Conservation (phyloP, 2,113 vertebrate species). For the Coreoperca whiteheadi region DNA sequence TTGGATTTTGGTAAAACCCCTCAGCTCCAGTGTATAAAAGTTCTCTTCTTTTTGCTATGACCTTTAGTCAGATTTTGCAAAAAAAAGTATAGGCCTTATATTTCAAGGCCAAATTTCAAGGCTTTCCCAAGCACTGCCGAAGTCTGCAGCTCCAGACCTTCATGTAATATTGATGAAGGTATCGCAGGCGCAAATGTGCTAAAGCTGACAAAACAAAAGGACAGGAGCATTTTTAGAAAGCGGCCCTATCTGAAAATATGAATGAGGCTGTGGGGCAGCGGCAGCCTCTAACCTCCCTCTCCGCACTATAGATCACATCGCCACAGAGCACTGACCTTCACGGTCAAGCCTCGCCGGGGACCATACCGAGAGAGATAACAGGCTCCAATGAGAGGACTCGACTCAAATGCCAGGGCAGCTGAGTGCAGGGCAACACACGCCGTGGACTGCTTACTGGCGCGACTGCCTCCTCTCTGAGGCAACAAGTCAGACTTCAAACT, state of each 20-base stretch:
- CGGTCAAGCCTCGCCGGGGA: constrained; percentile 29
- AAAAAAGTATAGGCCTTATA: background rate
- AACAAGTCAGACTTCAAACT: background rate
- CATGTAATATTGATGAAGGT: constrained; percentile 14
- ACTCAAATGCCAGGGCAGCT: constrained; percentile 47
- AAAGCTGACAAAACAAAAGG: background rate
- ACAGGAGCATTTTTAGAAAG: background rate
- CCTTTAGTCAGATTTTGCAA: too few species aligned
- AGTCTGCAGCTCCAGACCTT: background rate
- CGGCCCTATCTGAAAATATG: constrained; percentile 1
- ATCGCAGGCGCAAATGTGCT: constrained; percentile 2
- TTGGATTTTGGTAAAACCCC: too few species aligned
- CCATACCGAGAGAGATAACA: constrained; percentile 30
- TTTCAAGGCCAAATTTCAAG: background rate
- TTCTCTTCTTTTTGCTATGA: too few species aligned
- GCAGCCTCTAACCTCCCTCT: background rate
- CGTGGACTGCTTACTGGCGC: background rate
- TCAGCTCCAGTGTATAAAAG: too few species aligned
- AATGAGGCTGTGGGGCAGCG: background rate
- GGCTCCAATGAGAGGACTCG: constrained; percentile 13
- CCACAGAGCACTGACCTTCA: constrained; percentile 41
- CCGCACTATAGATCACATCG: constrained; percentile 31
- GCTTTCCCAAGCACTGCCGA: background rate
- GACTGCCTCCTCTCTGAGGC: background rate
- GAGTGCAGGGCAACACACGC: constrained; percentile 7